Percentiles rank a stretch among this genome's conserved stretches.
These are phyloP conservation scores for Tupaia tana DNA, from an alignment of 2,113 vertebrate genomes.

Conservation along the genomic window DNA sequence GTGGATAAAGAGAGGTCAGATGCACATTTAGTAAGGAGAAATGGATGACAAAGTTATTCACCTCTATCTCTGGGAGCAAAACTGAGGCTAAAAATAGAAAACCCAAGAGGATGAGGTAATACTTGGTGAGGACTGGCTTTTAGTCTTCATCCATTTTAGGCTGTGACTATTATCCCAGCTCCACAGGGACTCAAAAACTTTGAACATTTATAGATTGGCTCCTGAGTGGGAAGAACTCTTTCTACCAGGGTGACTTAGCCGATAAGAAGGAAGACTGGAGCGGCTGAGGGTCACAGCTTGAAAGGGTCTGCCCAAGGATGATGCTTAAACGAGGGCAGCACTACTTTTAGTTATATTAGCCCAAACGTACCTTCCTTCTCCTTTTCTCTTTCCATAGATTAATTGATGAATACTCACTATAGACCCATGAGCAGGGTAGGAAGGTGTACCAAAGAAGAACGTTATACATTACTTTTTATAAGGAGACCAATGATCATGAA, in stretches of 20 bases:
- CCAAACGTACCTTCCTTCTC: background rate
- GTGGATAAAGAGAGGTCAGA: background rate
- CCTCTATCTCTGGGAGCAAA: conserved; percentile 51
- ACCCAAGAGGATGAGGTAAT: background rate
- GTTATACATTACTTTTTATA: background rate
- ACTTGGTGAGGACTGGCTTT: background rate
- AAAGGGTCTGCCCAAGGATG: background rate
- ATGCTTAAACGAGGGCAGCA: background rate
- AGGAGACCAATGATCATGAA: background rate
- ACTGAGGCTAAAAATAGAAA: conserved; percentile 42
- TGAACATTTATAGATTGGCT: conserved; percentile 30
- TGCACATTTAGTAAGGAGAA: conserved; percentile 19
- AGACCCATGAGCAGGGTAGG: background rate
- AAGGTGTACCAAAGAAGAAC: background rate
- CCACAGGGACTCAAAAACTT: conserved; percentile 13
- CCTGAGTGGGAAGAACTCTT: background rate
- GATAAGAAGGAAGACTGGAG: background rate
- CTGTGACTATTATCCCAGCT: background rate
- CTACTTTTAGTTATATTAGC: background rate
- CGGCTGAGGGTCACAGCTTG: background rate
- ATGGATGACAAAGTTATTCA: conserved; percentile 14
- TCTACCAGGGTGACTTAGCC: background rate
- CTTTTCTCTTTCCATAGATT: background rate
- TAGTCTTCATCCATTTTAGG: conserved; percentile 28
- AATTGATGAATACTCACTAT: background rate